These are phyloP conservation scores for Pristis pectinata DNA, from an alignment of 2,797 vertebrate genomes.

Conservation along the genomic window DNA sequence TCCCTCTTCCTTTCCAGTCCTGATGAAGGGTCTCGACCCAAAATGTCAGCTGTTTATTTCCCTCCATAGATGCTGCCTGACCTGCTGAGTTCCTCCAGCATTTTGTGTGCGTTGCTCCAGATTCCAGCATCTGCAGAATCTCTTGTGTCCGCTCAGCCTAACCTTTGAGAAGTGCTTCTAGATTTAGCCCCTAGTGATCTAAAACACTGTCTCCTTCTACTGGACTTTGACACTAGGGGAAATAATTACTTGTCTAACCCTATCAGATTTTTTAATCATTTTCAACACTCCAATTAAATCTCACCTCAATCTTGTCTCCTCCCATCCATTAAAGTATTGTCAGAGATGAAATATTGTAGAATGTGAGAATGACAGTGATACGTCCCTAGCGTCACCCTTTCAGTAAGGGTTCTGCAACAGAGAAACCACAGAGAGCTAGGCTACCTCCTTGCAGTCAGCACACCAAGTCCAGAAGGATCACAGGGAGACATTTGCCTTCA, in stretches of 20 bases:
- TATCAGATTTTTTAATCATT: neutral
- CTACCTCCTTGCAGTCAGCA: too few relatives aligned
- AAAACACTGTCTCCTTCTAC: neutral
- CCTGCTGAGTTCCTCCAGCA: too few relatives aligned
- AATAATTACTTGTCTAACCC: neutral
- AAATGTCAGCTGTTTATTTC: too few relatives aligned
- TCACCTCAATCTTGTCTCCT: neutral
- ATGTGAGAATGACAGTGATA: neutral
- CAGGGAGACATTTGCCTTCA: neutral
- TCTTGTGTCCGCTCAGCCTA: too few relatives aligned
- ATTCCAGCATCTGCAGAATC: too few relatives aligned
- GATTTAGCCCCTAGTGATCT: neutral
- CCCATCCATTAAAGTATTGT: neutral
- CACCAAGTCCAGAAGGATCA: neutral
- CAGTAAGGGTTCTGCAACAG: neutral
- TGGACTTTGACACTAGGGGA: neutral
- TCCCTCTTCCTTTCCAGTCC: too few relatives aligned
- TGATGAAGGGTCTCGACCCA: too few relatives aligned
- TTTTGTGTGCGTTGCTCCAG: too few relatives aligned
- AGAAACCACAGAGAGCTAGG: neutral
- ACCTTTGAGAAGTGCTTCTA: neutral
- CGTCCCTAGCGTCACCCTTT: neutral
- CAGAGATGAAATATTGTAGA: neutral
- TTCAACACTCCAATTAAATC: neutral
- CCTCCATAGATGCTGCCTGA: too few relatives aligned